phyloP scores from a whole-genome alignment of 2,888 invertebrate genomes.

The Synanthedon vespiformis region DNA sequence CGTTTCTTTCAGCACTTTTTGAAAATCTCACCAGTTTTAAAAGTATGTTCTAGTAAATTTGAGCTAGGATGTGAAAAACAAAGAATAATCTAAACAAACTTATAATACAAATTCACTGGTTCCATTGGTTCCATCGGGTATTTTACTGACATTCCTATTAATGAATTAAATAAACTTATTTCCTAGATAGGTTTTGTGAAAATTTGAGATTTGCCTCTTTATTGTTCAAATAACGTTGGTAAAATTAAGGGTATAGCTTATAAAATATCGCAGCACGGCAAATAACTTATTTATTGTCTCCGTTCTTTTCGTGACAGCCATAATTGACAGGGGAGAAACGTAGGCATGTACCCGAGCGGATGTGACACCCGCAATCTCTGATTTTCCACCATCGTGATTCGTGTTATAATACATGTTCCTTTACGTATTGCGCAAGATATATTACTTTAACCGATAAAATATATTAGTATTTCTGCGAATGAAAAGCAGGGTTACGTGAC shows the following conservation, averaged over 20 bases:
- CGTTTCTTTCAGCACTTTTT: too few relatives aligned
- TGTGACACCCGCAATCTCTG: background rate
- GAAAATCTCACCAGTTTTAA: too few relatives aligned
- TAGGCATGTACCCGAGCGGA: background rate
- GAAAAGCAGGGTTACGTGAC: background rate
- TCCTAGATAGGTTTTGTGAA: too few relatives aligned
- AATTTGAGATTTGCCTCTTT: too few relatives aligned
- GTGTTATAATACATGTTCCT: background rate
- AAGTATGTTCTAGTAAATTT: too few relatives aligned
- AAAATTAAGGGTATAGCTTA: background rate
- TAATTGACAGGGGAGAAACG: constrained; percentile 1
- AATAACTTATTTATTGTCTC: background rate
- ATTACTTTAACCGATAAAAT: background rate
- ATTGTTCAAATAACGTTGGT: background rate
- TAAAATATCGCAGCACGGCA: background rate
- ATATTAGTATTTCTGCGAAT: background rate
- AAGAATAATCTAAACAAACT: too few relatives aligned
- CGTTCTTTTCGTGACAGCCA: background rate
- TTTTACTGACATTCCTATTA: too few relatives aligned
- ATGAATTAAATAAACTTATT: too few relatives aligned
- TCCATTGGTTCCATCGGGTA: too few relatives aligned
- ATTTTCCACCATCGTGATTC: background rate
- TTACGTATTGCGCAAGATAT: background rate
- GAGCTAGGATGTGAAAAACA: too few relatives aligned
- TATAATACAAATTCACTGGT: too few relatives aligned